These are phyloP conservation scores for Drosophila punjabiensis DNA, from an alignment of 1,140 invertebrate species.

Conservation along the genomic window DNA sequence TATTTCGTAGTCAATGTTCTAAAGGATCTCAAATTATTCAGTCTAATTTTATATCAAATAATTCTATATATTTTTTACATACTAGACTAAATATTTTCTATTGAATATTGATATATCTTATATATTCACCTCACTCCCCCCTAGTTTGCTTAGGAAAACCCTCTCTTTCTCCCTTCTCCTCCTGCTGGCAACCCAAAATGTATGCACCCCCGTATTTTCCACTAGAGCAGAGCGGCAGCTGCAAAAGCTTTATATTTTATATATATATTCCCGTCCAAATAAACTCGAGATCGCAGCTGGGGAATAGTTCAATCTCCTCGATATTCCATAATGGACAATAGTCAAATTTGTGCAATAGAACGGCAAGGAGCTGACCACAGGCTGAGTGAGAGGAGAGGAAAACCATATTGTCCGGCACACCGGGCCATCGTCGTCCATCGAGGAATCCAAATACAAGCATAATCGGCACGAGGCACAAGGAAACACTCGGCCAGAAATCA, in stretches of 20 bases:
- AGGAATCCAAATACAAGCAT: conserved; percentile 7
- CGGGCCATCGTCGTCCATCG: conserved; percentile 47
- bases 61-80: background rate
- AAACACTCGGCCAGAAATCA: conserved; percentile 55
- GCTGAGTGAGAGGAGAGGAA: background rate
- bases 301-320: conserved; percentile 15
- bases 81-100: background rate
- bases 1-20: background rate
- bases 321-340: conserved; percentile 58
- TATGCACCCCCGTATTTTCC: conserved; percentile 11
- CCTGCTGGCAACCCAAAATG: background rate
- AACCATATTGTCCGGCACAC: conserved; percentile 64
- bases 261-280: conserved; percentile 32
- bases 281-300: conserved; percentile 66
- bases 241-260: conserved; percentile 54
- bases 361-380: conserved; percentile 69
- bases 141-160: background rate
- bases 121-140: background rate
- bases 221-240: conserved; percentile 45
- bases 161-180: background rate
- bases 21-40: background rate
- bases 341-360: conserved; percentile 79
- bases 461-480: conserved; percentile 68
- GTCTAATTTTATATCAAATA: background rate
- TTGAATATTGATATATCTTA: background rate